Evolutionary conservation across 2,113 vertebrate species (phyloP).

Genomic region (Rhabdornis inornatus): DNA sequence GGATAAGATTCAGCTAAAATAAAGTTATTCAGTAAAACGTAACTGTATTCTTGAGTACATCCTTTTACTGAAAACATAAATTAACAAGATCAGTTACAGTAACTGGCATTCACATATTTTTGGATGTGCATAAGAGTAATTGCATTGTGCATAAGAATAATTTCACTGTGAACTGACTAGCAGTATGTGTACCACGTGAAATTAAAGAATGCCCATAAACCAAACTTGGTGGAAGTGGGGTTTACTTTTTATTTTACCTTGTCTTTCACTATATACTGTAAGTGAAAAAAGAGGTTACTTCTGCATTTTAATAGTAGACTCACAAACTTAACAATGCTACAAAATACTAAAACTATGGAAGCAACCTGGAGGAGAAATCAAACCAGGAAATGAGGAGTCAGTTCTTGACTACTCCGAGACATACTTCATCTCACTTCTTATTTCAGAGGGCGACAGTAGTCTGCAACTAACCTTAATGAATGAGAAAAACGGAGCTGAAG

Average conservation of each 20-base stretch:
- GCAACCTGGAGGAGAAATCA: not conserved
- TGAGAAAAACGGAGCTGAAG: not conserved
- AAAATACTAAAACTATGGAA: not conserved
- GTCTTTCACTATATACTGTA: not conserved
- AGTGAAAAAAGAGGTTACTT: not conserved
- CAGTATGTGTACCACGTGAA: not conserved
- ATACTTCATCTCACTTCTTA: not conserved
- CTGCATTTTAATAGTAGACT: not conserved
- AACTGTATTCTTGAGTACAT: accelerated
- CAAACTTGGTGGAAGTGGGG: not conserved
- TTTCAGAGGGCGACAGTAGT: not conserved
- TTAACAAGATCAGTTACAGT: not conserved
- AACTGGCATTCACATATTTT: not conserved
- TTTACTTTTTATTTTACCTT: not conserved
- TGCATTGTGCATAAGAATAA: not conserved
- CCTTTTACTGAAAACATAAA: not conserved
- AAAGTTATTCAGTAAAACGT: not conserved
- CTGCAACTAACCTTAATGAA: not conserved
- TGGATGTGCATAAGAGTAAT: not conserved
- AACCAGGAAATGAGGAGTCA: slow-evolving; percentile 15
- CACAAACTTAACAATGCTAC: not conserved
- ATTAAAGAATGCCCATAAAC: not conserved
- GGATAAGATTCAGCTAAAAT: not conserved
- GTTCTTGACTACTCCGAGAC: not conserved
- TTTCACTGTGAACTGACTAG: not conserved